Base-by-base conservation (phyloP, 2,888 invertebrate genomes). In the Mythimna vitellina region DNA sequence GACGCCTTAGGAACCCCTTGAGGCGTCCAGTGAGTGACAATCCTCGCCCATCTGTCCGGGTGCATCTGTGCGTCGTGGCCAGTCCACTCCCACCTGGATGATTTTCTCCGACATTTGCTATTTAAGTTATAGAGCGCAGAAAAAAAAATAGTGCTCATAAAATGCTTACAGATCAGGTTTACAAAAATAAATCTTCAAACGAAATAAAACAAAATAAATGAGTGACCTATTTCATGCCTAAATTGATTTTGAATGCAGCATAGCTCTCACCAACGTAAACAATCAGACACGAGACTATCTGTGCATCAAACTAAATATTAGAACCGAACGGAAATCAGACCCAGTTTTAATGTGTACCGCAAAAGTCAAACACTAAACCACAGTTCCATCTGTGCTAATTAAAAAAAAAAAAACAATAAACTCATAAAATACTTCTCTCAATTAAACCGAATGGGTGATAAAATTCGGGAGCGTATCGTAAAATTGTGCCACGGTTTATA, bases 401-500 rank as follows among this genome's bases (percentile, higher is more conserved):
- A 25, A 51, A 53, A 29, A 53, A 29, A 78, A 73, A 71, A 35
- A 71, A 78, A 58, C 51, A 73, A 46, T 58, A 42, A 46, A 8
- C 51, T 58, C 42, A 29, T 70, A 73, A 58, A 71, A 72, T 38
- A 35, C 42, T 29, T 29, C 25, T 35, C 29, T 32, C 32, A 51
- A 71, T 58, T 51, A 35, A 51, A 70, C n/a, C 20, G 25, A 51
- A 53, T 71, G 7, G 79, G n/a, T 58, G 22, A 58, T 73, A 58
- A 79, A 78, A 58, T 53, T 71, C 14, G 73, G 25, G 51, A 51
- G 32, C 35, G 29, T 7, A 25, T 51, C 78, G 38, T 78, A 12
- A 51, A 73, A 71, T 14, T 35, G 32, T 58, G 9, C 42, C n/a
- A n/a, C 32, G 1, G 58, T 35, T 58, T 25, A 25, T 35, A 51